phyloP scores from a whole-genome alignment of 1,140 invertebrate genomes.

The Sycophila sp. region DNA sequence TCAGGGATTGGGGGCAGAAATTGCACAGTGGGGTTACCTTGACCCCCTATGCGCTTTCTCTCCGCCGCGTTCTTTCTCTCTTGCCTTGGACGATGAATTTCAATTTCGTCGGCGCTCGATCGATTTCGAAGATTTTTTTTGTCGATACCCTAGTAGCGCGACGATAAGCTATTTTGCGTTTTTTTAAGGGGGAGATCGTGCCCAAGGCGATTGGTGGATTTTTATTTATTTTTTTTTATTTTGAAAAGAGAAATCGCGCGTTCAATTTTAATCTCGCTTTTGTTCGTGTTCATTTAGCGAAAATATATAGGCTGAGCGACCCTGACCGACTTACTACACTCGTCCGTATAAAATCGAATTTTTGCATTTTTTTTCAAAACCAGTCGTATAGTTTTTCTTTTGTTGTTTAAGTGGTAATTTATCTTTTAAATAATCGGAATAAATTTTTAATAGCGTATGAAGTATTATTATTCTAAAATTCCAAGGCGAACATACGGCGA shows the following conservation, averaged over 20 bases:
- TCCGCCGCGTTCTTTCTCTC: neutral
- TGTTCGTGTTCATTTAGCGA: slow-evolving; percentile 6
- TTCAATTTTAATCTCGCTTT: neutral
- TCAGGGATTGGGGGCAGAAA: slow-evolving; percentile 7
- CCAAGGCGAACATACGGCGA: too few relatives aligned
- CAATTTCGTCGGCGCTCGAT: slow-evolving; percentile 4
- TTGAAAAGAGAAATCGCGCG: neutral
- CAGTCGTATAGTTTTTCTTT: too few relatives aligned
- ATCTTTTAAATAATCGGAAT: neutral
- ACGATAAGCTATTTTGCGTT: too few relatives aligned
- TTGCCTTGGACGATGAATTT: neutral
- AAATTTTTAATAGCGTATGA: too few relatives aligned
- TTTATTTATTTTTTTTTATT: neutral
- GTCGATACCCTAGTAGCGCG: neutral
- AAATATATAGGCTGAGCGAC: slow-evolving; percentile 19
- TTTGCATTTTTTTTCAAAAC: slow-evolving; percentile 7
- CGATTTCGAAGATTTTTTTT: neutral
- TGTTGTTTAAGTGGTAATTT: neutral
- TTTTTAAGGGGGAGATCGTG: too few relatives aligned
- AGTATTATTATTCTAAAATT: too few relatives aligned
- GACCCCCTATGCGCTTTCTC: slow-evolving; percentile 2
- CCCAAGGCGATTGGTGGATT: too few relatives aligned
- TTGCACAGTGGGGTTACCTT: slow-evolving; percentile 4
- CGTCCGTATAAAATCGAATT: slow-evolving; percentile 7
- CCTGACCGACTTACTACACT: slow-evolving; percentile 27